A percentile compares a stretch with the other conserved stretches of the same genome.
Conservation (phyloP, 2,797 vertebrate genomes). For the Octomys mimax region DNA sequence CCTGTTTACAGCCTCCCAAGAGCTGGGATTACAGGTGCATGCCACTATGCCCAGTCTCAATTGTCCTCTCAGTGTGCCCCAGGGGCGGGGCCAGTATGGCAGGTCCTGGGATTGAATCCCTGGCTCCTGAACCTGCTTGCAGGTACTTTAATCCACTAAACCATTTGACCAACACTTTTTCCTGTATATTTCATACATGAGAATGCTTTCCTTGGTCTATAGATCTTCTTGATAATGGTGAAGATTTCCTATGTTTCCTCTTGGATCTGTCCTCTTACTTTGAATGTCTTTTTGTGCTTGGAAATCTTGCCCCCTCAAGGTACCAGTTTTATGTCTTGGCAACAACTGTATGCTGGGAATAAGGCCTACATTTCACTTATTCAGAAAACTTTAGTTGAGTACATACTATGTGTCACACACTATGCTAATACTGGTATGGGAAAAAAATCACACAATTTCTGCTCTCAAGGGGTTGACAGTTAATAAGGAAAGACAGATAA, state of each 20-base stretch:
- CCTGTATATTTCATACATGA: not conserved
- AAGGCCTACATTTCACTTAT: not conserved
- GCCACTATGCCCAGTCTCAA: too few species aligned
- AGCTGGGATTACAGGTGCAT: too few species aligned
- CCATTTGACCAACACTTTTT: too few species aligned
- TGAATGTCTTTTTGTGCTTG: not conserved
- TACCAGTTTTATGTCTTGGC: not conserved
- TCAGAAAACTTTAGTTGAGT: not conserved
- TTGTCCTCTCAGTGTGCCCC: too few species aligned
- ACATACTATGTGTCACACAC: not conserved
- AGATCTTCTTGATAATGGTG: not conserved
- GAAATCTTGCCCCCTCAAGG: not conserved
- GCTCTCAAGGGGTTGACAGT: not conserved
- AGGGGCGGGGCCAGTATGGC: too few species aligned
- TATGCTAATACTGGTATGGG: not conserved
- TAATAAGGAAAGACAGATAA: not conserved
- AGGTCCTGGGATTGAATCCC: too few species aligned
- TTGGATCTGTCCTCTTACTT: not conserved
- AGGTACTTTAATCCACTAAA: too few species aligned
- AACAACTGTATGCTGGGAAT: not conserved
- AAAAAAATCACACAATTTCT: not conserved
- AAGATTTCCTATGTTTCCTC: not conserved
- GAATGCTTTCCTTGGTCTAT: not conserved
- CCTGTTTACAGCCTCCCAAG: too few species aligned
- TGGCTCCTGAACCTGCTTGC: too few species aligned